A percentile compares a stretch with the other conserved stretches of the same genome.
phyloP scores from a whole-genome alignment of 2,888 invertebrate species.

The Drosophila recens region DNA sequence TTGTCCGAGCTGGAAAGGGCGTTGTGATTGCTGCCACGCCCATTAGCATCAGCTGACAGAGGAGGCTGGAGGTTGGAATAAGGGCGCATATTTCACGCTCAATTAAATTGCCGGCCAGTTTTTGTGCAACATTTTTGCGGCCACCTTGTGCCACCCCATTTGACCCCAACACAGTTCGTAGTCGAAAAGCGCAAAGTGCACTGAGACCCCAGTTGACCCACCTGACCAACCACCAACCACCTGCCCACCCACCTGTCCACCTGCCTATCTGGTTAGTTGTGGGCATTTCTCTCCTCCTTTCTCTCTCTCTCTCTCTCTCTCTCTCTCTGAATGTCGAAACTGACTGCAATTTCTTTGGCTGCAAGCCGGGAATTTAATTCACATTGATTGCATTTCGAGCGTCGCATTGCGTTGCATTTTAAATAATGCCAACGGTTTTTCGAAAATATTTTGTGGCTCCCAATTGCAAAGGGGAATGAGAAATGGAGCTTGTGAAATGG shows the following conservation, averaged over 20 bases:
- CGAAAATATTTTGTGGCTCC: slow-evolving; percentile 69
- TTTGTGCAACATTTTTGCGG: slow-evolving; percentile 61
- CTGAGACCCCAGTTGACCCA: slow-evolving; percentile 12
- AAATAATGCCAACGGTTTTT: slow-evolving; percentile 80
- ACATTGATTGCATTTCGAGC: slow-evolving; percentile 78
- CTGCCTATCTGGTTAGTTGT: slow-evolving; percentile 23
- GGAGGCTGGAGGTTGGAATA: slow-evolving; percentile 13
- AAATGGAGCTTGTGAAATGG: slow-evolving; percentile 8
- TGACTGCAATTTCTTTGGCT: slow-evolving; percentile 59
- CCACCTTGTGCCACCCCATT: slow-evolving; percentile 12
- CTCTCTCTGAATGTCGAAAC: slow-evolving; percentile 10
- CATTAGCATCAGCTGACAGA: neutral
- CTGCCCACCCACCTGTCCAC: slow-evolving; percentile 10
- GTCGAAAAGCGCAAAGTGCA: slow-evolving; percentile 34
- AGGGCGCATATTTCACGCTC: slow-evolving; percentile 68
- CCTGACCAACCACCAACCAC: neutral
- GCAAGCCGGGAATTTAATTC: slow-evolving; percentile 75
- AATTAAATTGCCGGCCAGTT: slow-evolving; percentile 68
- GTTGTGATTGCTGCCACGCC: slow-evolving; percentile 18
- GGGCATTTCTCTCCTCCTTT: neutral
- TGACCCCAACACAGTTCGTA: slow-evolving; percentile 36
- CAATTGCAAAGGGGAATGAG: slow-evolving; percentile 7
- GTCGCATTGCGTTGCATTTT: slow-evolving; percentile 80
- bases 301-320: neutral
- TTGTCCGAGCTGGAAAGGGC: neutral